Evolutionary conservation across 2,888 invertebrate species (phyloP), one percentile per base, ranked within the genome.

Genomic region (Lasioglossum lativentre): DNA sequence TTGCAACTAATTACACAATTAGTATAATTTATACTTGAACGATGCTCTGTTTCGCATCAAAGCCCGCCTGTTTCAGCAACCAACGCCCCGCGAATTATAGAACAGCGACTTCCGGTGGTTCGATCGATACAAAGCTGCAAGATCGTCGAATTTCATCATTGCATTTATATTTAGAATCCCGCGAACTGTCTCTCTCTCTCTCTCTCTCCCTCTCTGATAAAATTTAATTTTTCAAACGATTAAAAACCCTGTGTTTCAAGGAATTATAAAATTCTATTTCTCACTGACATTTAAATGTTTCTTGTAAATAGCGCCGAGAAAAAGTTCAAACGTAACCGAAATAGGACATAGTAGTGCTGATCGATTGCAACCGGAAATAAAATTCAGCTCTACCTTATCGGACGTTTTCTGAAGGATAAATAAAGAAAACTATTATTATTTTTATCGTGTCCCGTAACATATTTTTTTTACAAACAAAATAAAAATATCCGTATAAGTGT

Each of bases 41-140:
- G 88, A 82, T 78, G 30, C 76, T 56, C 79, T 88, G 83, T 83
- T 75, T 82, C 77, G 45, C 56, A 71, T 73, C 66, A 72, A 82
- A 82, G 79, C 75, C 82, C 84, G 86, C 83, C 87, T 87, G 90
- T 87, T 89, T 87, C 74, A 82, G 75, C 72, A 84, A 81, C 74
- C 81, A 74, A 70, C 59, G 45, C 23, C 45, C 16, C 23, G 6
- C 19, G 19, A 38, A 71, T 77, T 77, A 81, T 77, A 68, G 47
- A 77, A 70, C 52, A 19, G n/a, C 27, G 27, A 77, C 68, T 66
- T 34, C 66, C 19, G 76, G 34, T 47, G 63, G 34, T 68, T 76
- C 47, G 76, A 68, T 42, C 45, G 76, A 47, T 38, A 45, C 34
- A 68, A 77, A 47, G 76, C 47, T 68, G 47, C 68, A n/a, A 77